Conservation (phyloP, 2,797 vertebrate genomes). For the Silurus lanzhouensis region DNA sequence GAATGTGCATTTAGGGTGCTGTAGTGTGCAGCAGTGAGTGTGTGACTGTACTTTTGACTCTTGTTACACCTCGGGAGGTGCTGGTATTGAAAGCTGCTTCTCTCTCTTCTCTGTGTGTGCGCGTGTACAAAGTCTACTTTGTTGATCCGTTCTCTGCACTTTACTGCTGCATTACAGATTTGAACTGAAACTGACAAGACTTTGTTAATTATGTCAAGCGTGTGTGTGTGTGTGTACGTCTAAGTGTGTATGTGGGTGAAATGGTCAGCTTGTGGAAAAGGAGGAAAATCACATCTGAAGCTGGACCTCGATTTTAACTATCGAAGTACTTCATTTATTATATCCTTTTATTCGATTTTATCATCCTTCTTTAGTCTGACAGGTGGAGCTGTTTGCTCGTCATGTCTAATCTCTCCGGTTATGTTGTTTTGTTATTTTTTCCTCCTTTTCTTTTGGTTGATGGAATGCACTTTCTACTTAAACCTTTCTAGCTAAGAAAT, state of each 20-base stretch:
- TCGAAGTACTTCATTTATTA: background rate
- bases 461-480: constrained; percentile 86
- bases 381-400: constrained; percentile 23
- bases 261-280: constrained; percentile 66
- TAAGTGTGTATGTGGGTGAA: constrained; percentile 62
- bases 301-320: constrained; percentile 41
- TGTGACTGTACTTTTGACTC: constrained; percentile 36
- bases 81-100: constrained; percentile 74
- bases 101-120: constrained; percentile 48
- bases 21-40: constrained; percentile 22
- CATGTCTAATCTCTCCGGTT: constrained; percentile 47
- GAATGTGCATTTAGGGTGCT: constrained; percentile 45
- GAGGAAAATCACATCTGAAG: constrained; percentile 68
- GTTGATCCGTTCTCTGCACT: constrained; percentile 78
- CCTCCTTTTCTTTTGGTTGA: constrained; percentile 81
- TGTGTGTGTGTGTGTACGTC: constrained; percentile 67
- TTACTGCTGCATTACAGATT: constrained; percentile 79
- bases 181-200: constrained; percentile 64
- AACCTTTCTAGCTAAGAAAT: constrained; percentile 80
- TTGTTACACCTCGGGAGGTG: constrained; percentile 63
- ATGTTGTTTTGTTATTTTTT: constrained; percentile 64
- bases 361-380: constrained; percentile 4
- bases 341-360: background rate
- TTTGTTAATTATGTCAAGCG: constrained; percentile 55
- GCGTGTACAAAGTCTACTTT: constrained; percentile 52